These are phyloP conservation scores for Halocynthia aurantium DNA, from an alignment of 23 tunicate genomes.

Conservation along the genomic window DNA sequence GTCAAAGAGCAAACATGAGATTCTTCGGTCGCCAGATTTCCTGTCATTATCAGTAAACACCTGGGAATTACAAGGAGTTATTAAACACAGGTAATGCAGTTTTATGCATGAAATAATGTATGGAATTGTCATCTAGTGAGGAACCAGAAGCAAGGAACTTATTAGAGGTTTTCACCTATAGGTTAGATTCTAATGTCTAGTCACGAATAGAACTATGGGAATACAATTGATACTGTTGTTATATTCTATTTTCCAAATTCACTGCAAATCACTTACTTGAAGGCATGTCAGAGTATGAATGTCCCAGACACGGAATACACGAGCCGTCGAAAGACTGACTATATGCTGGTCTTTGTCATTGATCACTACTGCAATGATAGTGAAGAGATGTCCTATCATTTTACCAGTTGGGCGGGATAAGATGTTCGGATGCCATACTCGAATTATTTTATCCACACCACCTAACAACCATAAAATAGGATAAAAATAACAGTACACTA, in stretches of 20 bases:
- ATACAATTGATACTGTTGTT: too few species aligned
- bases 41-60: constrained; percentile 86
- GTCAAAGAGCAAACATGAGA: constrained; percentile 75
- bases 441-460: constrained; percentile 85
- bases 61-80: constrained; percentile 9
- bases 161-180: too few species aligned
- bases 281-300: constrained; percentile 84
- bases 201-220: too few species aligned
- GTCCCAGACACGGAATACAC: constrained; percentile 90
- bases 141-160: too few species aligned
- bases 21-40: constrained; percentile 77
- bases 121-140: too few species aligned
- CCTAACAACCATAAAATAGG: constrained; percentile 17
- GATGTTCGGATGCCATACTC: constrained; percentile 89
- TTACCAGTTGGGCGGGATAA: constrained; percentile 87
- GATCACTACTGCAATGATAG: constrained; percentile 81
- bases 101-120: too few species aligned
- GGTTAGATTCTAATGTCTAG: too few species aligned
- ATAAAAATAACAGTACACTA: too few species aligned
- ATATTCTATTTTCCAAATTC: too few species aligned
- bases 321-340: constrained; percentile 81
- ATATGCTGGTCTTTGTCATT: constrained; percentile 86
- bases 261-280: constrained; percentile 33
- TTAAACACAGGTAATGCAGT: too few species aligned
- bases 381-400: constrained; percentile 86